phyloP scores from a whole-genome alignment of 2,888 invertebrate species.

The Sympetrum striolatum region DNA sequence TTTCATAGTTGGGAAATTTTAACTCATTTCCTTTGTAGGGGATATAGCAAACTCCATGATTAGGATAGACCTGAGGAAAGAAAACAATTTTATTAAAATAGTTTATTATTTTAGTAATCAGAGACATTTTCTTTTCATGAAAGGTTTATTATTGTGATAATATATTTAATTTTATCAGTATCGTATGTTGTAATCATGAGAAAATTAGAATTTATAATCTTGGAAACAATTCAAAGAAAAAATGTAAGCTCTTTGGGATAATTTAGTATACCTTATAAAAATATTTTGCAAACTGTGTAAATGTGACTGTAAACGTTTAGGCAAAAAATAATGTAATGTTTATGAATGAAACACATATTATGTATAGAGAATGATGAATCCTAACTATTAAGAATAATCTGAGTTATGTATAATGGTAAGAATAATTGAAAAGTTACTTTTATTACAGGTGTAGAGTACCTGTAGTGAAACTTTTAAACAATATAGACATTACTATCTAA shows the following conservation, averaged over 20 bases:
- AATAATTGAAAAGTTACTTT: no score
- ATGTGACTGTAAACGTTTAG: no score
- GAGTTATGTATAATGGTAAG: no score
- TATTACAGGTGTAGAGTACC: no score
- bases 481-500: no score
- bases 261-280: not conserved
- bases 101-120: not conserved
- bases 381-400: no score
- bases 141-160: not conserved
- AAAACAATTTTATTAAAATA: not conserved
- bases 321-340: no score
- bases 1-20: not conserved
- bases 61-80: not conserved
- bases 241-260: not conserved
- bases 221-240: not conserved
- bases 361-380: no score
- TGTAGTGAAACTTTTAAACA: no score
- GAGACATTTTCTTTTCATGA: no score
- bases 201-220: not conserved
- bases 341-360: no score
- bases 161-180: not conserved
- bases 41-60: not conserved
- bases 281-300: no score
- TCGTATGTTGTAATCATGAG: not conserved
- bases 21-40: not conserved